Evolutionary conservation across 2,113 vertebrate genomes (phyloP).

Genomic region (Rhabdornis inornatus): DNA sequence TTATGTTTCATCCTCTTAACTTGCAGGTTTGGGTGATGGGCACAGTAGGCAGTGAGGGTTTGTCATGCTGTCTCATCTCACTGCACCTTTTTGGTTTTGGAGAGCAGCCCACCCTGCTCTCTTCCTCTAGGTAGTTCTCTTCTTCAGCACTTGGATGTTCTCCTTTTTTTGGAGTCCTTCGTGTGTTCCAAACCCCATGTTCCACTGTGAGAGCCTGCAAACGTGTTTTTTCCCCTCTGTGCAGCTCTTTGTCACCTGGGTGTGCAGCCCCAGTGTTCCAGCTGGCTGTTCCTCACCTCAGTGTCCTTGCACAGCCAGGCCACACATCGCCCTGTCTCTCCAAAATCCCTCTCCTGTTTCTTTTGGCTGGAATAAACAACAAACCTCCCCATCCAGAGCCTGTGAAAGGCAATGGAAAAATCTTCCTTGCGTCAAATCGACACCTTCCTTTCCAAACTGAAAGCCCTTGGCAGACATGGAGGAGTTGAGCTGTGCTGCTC

Average conservation of each 20-base stretch:
- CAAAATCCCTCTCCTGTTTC: not conserved
- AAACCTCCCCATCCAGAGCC: not conserved
- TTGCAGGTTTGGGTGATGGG: not conserved
- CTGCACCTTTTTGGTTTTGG: not conserved
- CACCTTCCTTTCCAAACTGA: not conserved
- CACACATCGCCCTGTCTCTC: not conserved
- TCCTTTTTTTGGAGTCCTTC: not conserved
- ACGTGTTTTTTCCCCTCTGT: not conserved
- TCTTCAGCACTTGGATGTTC: not conserved
- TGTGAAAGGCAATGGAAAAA: not conserved
- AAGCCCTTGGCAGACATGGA: not conserved
- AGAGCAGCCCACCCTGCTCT: not conserved
- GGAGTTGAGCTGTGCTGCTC: not conserved
- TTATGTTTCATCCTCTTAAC: not conserved
- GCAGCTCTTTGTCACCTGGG: not conserved
- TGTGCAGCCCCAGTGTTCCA: not conserved
- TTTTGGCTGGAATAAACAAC: conserved; percentile 17
- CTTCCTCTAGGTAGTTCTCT: not conserved
- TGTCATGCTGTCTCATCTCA: fast-evolving
- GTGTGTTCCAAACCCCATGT: not conserved
- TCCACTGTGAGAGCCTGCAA: not conserved
- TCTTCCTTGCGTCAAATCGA: not conserved
- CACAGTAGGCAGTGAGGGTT: not conserved
- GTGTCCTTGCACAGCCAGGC: not conserved
- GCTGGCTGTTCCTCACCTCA: not conserved